These are phyloP conservation scores for Pachyramphus minor DNA, from an alignment of 2,113 vertebrate genomes.

Conservation along the genomic window DNA sequence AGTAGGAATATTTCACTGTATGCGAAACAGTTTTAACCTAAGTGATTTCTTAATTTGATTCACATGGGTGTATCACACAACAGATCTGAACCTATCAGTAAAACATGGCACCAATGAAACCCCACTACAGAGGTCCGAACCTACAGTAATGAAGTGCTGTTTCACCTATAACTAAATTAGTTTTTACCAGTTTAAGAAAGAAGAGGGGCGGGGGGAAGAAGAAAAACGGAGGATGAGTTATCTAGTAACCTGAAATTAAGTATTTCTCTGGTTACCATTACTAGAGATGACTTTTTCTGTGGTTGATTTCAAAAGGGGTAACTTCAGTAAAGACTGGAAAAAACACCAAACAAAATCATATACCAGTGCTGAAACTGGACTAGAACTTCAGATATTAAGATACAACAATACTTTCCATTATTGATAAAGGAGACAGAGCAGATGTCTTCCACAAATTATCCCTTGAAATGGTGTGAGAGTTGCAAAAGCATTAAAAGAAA, in stretches of 20 bases:
- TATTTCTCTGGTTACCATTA: not conserved
- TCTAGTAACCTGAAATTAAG: not conserved
- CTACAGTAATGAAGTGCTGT: not conserved
- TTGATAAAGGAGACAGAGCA: not conserved
- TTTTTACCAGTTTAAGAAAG: not conserved
- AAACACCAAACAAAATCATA: not conserved
- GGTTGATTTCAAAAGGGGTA: not conserved
- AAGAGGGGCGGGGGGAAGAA: too few species aligned
- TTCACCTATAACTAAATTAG: not conserved
- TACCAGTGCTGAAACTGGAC: not conserved
- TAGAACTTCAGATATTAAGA: not conserved
- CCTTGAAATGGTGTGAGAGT: not conserved
- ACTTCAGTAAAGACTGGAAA: not conserved
- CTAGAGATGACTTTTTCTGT: not conserved
- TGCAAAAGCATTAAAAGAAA: not conserved
- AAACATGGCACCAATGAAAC: not conserved
- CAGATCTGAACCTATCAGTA: not conserved
- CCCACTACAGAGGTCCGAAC: rapidly evolving
- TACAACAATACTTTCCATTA: not conserved
- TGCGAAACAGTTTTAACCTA: not conserved
- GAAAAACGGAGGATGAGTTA: not conserved
- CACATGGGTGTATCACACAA: not conserved
- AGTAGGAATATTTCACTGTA: not conserved
- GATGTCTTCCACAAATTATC: not conserved
- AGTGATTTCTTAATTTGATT: not conserved